Conservation (phyloP, 2,113 vertebrate genomes). For the Ursus arctos region DNA sequence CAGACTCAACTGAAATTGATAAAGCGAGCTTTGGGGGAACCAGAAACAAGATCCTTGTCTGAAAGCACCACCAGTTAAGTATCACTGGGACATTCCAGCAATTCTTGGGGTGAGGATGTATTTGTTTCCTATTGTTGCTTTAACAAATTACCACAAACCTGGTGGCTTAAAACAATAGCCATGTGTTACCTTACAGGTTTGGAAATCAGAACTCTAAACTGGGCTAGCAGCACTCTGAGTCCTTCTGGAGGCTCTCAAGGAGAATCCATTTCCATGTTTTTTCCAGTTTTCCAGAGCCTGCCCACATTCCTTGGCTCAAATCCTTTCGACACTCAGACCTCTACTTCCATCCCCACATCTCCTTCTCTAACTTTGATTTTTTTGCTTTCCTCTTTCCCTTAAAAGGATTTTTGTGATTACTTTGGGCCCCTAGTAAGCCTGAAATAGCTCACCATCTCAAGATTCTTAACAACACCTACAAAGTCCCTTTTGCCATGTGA, state of each 20-base stretch:
- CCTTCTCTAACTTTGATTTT: neutral
- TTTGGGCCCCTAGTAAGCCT: neutral
- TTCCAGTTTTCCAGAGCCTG: neutral
- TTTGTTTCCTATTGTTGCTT: neutral
- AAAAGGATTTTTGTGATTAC: neutral
- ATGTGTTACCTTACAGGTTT: neutral
- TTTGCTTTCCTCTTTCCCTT: neutral
- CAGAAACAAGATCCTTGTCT: neutral
- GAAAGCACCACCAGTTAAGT: neutral
- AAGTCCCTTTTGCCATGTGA: neutral
- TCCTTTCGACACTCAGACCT: neutral
- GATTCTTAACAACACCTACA: neutral
- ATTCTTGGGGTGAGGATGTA: neutral
- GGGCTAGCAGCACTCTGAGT: too few relatives aligned
- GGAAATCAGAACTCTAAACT: neutral
- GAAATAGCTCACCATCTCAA: neutral
- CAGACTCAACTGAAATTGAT: neutral
- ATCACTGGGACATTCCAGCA: neutral
- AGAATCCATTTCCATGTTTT: neutral
- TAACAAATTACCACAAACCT: neutral
- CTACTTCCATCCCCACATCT: neutral
- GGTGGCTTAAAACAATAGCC: neutral
- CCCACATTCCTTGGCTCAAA: neutral
- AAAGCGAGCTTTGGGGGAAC: neutral
- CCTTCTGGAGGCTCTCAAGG: neutral